These are phyloP conservation scores for Cyprinodon diabolis DNA, from an alignment of 2,797 vertebrate genomes.

Conservation along the genomic window DNA sequence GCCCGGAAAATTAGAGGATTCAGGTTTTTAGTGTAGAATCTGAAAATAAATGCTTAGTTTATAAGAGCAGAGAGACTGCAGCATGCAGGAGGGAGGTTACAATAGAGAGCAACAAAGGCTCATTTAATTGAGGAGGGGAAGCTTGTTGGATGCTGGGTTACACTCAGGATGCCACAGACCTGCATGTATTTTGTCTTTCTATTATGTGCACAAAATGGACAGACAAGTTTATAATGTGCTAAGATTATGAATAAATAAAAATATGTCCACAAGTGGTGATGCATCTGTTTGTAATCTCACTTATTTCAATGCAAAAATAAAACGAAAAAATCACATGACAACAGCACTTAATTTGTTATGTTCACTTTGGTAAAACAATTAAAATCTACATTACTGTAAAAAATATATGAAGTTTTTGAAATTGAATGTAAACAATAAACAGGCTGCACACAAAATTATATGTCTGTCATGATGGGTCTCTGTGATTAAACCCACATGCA, in stretches of 20 bases:
- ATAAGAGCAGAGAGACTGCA: background rate
- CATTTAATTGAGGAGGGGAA: background rate
- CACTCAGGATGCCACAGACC: background rate
- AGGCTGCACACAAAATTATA: too few relatives aligned
- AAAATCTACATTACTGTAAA: background rate
- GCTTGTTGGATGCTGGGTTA: background rate
- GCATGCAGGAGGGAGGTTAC: background rate
- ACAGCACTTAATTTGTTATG: background rate
- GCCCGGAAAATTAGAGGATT: background rate
- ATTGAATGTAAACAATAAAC: background rate
- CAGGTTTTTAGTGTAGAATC: background rate
- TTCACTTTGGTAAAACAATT: background rate
- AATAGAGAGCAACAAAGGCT: background rate
- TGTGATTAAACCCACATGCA: too few relatives aligned
- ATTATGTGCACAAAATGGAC: background rate
- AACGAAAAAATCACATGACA: too few relatives aligned
- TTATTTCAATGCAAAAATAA: too few relatives aligned
- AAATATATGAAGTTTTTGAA: background rate
- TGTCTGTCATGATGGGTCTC: too few relatives aligned
- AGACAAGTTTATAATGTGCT: background rate
- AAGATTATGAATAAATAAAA: background rate
- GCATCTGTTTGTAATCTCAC: background rate
- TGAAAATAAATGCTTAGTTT: background rate
- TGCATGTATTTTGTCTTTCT: too few relatives aligned
- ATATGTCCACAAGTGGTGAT: background rate